Base-by-base conservation (phyloP, 2,888 invertebrate genomes). In the Patella ulyssiponensis region DNA sequence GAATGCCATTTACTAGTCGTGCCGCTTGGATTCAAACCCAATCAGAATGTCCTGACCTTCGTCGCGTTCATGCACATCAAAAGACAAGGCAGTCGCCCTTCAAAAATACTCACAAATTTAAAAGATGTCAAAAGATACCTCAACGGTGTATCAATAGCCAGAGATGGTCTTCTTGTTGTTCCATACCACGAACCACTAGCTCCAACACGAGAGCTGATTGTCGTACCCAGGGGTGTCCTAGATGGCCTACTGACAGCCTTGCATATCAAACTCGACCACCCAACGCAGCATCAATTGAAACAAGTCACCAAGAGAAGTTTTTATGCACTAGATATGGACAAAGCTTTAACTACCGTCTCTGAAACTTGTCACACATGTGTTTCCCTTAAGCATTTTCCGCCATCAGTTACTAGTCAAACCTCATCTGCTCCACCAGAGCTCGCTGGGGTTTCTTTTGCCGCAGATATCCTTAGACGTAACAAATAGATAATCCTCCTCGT, bases 11-110 rank as follows among this genome's bases (percentile, higher is more conserved):
- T 77, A 82, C 80, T 0, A 82, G 79, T 1, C 69, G 85, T 27
- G 78, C 83, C 3, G 82, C 83, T 0, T 84, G 83, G 81, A 33
- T 74, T 17, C 71, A 71, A 44, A 79, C 83, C 9, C 86, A 86
- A n/a, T 73, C 79, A 1, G 76, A 80, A 27, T 85, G 85, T 58
- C 77, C 84, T n/a, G 86, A 56, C 17, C 56, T 56, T 56, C 56
- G 56, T 56, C 56, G 56, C 3, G 17, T 17, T 14, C 56, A 56
- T 17, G 56, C 56, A 56, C 56, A 56, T 17, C 56, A 2, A 2
- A 56, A 56, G n/a, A 56, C 56, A 56, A 17, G 56, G 56, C 56
- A 56, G 2, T 15, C 56, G 56, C 56, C 74, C 77, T 27, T 27
- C 27, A 27, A 27, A 27, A 27, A 27, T 2, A 27, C 27, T 27